Evolutionary conservation across 2,888 invertebrate species (phyloP), one percentile per base, ranked within the genome.

Genomic region (Caenorhabditis uteleia): DNA sequence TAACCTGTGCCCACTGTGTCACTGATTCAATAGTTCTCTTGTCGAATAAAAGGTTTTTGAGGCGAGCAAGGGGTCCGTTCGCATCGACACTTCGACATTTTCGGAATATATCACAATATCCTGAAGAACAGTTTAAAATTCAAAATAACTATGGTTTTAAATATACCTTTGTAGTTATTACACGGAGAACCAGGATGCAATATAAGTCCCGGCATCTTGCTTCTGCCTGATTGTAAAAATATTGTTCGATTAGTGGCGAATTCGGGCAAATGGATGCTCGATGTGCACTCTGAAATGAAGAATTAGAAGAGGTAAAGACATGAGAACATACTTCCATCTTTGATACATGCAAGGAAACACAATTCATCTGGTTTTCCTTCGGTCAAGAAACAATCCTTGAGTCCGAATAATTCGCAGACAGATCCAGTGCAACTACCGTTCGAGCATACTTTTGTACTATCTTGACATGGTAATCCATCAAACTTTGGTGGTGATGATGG

Each of bases 61-160:
- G 88, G 49, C 95, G 89, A 21, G 93, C 94, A 68, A 99, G 87
- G 2, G 98, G 98, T 6, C 98, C 98, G 82, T 98, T 97, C 0
- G 97, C 95, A 86, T 99, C 97, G 21, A 99, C 95, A 0, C 93
- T 93, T 73, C 98, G 90, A 84, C 98, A 98, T 85, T 95, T 95
- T 50, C 93, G 89, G 87, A 99, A 98, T 70, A 98, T 97, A 87
- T 99, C 98, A 87, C 98, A 98, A 86, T 98, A 99, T 49, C 98
- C 97, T 68, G 46, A 18, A 59, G 29, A 26, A 27, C n/a, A 12
- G 25, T 8, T 7, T 20, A 10, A 2, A 8, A 6, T 27, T 20
- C 7, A 27, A 2, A 2, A n/a, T n/a, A n/a, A n/a, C n/a, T n/a
- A n/a, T n/a, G n/a, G n/a, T n/a, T n/a, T n/a, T n/a, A n/a, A n/a